Evolutionary conservation across 2,888 invertebrate genomes (phyloP), one percentile per base, ranked within the genome.

Genomic region (Trichogramma dendrolimi): DNA sequence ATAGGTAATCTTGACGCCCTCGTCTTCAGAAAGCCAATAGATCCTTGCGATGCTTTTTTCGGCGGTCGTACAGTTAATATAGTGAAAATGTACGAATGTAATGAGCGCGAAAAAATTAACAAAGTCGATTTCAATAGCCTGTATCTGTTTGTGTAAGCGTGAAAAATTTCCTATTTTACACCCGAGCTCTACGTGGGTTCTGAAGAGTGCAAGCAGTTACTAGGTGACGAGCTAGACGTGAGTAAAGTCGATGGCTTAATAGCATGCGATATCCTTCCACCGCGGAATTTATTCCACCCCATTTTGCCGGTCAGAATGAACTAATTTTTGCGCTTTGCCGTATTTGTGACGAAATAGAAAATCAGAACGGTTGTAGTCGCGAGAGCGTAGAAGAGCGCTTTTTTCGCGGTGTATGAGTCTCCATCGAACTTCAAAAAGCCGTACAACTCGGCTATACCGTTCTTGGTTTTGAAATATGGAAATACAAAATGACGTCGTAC

Each of bases 251-350:
- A 72, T 5, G 73, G 71, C 1, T 14, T 73, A 2, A 58, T 73
- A 1, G 69, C 66, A 59, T 71, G 69, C 47, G 61, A 58, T 6
- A 63, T 73, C 38, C 53, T 73, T 40, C 70, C 70, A 6, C 71
- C 71, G 0, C 54, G 55, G 55, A 57, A 69, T 58, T 67, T 66
- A 39, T 76, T 69, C 57, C 71, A 72, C 41, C 75, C 74, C 4
- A 72, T 76, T 0, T 62, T 75, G 6, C 75, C 76, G 0, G 61
- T 64, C 4, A 66, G 67, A 60, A 68, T 71, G 49, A 68, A 72
- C 55, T 78, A n/a, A 69, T 74, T 64, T 79, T 78, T 68, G 64
- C 70, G 1, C 62, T 80, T 4, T 79, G 78, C 68, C 64, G 69
- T 7, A 68, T 67, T 0, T 77, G 77, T 65, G 72, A 67, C 42